Base-by-base conservation (phyloP, 2,888 invertebrate genomes). In the Isoperla grammatica region DNA sequence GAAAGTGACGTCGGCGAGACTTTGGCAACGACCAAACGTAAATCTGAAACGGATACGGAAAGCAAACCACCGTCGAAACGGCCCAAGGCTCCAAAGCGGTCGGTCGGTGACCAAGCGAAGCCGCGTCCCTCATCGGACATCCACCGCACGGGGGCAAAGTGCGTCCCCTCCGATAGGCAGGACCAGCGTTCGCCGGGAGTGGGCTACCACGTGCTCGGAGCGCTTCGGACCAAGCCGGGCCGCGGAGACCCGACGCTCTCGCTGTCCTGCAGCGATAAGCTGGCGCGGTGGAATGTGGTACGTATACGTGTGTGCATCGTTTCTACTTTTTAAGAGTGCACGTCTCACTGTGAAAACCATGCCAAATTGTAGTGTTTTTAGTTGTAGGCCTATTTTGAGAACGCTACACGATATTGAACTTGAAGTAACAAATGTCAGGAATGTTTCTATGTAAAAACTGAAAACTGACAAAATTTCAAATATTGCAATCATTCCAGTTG, bases 231-330 rank as follows among this genome's bases (percentile, higher is more conserved):
- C 0, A 96, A 96, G 74, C 95, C 95, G 23, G 85, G 85, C 0
- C 79, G 94, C 69, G 96, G 96, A 0, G 88, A 91, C 71, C 85
- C 85, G 50, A 95, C 96, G 0, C 72, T 90, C 43, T 94, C 94
- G 9, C 84, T 95, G 68, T 94, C 94, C 0, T 97, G 96, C 73
- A 95, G 94, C 73, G 96, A 97, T 75, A 97, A 97, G 79, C 76
- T 97, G 12, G 85, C 93, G 2, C 85, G 86, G 68, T 97, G 96
- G 96, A 85, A 88, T 70, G 77, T 88, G 62, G 71, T 93, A 95
- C 19, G 96, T 0, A 71, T 92, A 22, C 95, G 91, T 12, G n/a
- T n/a, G n/a, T n/a, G n/a, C n/a, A n/a, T n/a, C n/a, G n/a, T n/a
- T n/a, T n/a, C n/a, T n/a, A n/a, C n/a, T n/a, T n/a, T n/a, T n/a